Conservation (phyloP, 2,888 invertebrate genomes). For the Pheosia tremula region DNA sequence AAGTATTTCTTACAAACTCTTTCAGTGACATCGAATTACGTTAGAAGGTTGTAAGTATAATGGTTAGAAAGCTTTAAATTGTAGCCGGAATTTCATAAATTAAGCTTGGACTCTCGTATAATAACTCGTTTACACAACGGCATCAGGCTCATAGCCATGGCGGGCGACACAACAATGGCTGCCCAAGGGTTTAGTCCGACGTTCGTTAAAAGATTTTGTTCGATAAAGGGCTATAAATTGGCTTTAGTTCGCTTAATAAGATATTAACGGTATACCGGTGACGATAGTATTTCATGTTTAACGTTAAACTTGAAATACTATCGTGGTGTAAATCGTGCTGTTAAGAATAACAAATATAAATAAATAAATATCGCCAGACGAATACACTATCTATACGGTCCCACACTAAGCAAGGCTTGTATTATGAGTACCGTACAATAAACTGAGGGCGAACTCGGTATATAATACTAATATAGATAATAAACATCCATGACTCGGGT, state of each 20-base stretch:
- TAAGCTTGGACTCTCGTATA: conserved; percentile 56
- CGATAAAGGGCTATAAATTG: conserved; percentile 73
- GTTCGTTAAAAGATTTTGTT: conserved; percentile 64
- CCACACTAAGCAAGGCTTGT: too few species aligned
- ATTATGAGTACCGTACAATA: too few species aligned
- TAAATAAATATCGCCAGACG: background rate
- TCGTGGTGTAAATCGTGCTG: too few species aligned
- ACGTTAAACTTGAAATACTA: too few species aligned
- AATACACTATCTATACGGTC: too few species aligned
- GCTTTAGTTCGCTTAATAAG: conserved; percentile 63
- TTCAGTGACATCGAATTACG: background rate
- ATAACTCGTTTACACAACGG: conserved; percentile 66
- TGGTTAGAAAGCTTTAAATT: conserved; percentile 29
- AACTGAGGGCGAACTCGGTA: too few species aligned
- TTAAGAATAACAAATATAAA: background rate
- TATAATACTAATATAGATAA: too few species aligned
- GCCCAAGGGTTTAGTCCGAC: conserved; percentile 54
- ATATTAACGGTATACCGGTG: conserved; percentile 52
- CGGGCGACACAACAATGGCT: conserved; percentile 74
- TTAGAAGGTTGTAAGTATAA: background rate
- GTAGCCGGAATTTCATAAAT: conserved; percentile 67
- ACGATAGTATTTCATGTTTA: conserved; percentile 49
- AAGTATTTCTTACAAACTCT: background rate
- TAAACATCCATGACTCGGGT: too few species aligned
- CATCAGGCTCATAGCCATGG: conserved; percentile 53